Conservation (phyloP, 2,797 vertebrate genomes). For the Periparus ater region DNA sequence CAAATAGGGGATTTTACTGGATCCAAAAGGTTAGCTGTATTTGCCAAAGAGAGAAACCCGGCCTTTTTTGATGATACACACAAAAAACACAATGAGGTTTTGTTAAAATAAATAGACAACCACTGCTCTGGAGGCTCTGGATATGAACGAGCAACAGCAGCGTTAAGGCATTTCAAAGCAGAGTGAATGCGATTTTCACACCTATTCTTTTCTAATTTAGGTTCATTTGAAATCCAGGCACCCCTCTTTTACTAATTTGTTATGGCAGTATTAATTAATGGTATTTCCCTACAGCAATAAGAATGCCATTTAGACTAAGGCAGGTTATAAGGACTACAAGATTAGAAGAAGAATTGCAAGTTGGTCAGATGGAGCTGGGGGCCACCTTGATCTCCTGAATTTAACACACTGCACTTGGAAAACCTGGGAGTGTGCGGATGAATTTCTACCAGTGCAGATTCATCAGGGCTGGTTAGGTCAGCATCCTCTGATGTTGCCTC, state of each 20-base stretch:
- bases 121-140: not conserved
- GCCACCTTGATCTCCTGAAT: constrained; percentile 84
- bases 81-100: not conserved
- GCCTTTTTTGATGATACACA: not conserved
- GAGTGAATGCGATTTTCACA: constrained; percentile 74
- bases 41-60: not conserved
- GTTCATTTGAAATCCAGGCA: constrained; percentile 63
- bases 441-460: not conserved
- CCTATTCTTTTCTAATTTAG: constrained; percentile 67
- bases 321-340: constrained; percentile 79
- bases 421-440: not conserved
- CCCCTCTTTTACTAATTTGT: constrained; percentile 80
- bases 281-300: constrained; percentile 76
- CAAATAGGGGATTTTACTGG: not conserved
- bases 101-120: not conserved
- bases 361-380: constrained; percentile 77
- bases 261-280: constrained; percentile 89
- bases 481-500: not conserved
- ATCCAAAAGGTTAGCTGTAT: not conserved
- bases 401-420: constrained; percentile 75
- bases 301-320: constrained; percentile 80
- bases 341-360: constrained; percentile 80
- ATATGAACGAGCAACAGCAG: constrained; percentile 45
- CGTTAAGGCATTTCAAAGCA: constrained; percentile 72
- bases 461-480: not conserved